phyloP scores from a whole-genome alignment of 2,797 vertebrate species.

The Argyrosomus regius region DNA sequence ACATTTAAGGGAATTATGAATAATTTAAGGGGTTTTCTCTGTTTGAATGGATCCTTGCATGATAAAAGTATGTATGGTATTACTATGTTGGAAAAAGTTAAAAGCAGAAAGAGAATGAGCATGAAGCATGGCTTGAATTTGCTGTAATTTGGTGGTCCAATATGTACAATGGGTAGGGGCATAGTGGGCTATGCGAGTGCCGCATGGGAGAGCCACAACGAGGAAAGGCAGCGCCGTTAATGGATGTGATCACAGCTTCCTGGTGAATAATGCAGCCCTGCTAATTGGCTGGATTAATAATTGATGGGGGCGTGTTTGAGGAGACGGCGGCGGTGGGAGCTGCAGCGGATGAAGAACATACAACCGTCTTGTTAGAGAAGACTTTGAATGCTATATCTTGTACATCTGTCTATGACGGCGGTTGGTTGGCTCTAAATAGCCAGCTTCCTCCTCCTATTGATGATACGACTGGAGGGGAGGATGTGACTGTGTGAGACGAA shows the following conservation, averaged over 20 bases:
- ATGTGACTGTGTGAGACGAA: slow-evolving; percentile 60
- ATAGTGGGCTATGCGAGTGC: slow-evolving; percentile 16
- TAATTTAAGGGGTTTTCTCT: neutral
- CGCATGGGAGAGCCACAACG: slow-evolving; percentile 60
- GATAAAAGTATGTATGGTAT: neutral
- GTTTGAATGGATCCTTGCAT: neutral
- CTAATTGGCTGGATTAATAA: slow-evolving; percentile 92
- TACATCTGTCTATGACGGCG: slow-evolving; percentile 46
- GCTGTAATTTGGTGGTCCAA: slow-evolving; percentile 20
- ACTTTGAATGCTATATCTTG: slow-evolving; percentile 47
- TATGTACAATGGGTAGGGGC: neutral
- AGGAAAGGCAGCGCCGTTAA: slow-evolving; percentile 62
- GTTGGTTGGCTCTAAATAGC: slow-evolving; percentile 41
- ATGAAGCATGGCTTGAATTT: neutral
- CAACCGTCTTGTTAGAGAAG: slow-evolving; percentile 66
- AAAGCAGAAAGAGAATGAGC: neutral
- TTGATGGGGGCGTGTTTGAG: slow-evolving; percentile 76
- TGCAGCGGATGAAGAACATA: slow-evolving; percentile 46
- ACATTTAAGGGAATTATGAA: neutral
- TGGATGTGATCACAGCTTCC: slow-evolving; percentile 79
- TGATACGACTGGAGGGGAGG: slow-evolving; percentile 51
- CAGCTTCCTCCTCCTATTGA: slow-evolving; percentile 53
- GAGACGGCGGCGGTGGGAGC: slow-evolving; percentile 33
- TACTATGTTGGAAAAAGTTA: neutral
- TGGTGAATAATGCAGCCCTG: slow-evolving; percentile 86